phyloP scores from a whole-genome alignment of 1,140 invertebrate species.

The Zophobas morio region DNA sequence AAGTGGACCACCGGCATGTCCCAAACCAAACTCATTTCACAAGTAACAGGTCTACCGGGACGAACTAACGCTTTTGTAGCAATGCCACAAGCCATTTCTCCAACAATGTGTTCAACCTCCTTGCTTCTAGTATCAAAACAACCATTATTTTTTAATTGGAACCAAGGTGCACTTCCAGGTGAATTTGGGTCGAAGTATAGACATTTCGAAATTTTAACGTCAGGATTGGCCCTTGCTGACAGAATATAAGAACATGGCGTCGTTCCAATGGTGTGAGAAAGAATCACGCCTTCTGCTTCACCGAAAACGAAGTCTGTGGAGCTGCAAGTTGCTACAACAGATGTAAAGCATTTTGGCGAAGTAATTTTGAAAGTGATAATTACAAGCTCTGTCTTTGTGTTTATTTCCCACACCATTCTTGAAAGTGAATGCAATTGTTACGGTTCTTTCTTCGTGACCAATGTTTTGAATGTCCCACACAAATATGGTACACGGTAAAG shows the following conservation, averaged over 20 bases:
- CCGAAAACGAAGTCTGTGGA: constrained; percentile 76
- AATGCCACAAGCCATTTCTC: constrained; percentile 69
- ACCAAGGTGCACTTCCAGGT: constrained; percentile 76
- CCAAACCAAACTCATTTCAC: constrained; percentile 88
- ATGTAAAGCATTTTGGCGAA: not conserved
- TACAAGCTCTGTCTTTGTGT: constrained; percentile 56
- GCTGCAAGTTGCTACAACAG: constrained; percentile 72
- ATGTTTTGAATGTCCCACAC: constrained; percentile 88
- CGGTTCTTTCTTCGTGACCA: constrained; percentile 76
- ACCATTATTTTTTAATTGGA: constrained; percentile 74
- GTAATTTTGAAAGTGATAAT: constrained; percentile 3
- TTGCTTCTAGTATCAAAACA: constrained; percentile 69
- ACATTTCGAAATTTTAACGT: constrained; percentile 73
- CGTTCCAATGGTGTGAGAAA: constrained; percentile 82
- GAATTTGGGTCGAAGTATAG: constrained; percentile 78
- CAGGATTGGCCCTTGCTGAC: constrained; percentile 72
- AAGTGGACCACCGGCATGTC: constrained; percentile 91
- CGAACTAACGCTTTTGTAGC: constrained; percentile 71
- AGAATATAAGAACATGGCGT: constrained; percentile 84
- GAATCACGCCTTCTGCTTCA: constrained; percentile 79
- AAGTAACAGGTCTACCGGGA: constrained; percentile 68
- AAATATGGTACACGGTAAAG: constrained; percentile 89
- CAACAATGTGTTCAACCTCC: constrained; percentile 60
- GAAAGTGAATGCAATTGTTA: constrained; percentile 92
- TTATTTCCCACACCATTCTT: constrained; percentile 86